Conservation (phyloP, 2,888 invertebrate species). For the Apocheima hispidaria region DNA sequence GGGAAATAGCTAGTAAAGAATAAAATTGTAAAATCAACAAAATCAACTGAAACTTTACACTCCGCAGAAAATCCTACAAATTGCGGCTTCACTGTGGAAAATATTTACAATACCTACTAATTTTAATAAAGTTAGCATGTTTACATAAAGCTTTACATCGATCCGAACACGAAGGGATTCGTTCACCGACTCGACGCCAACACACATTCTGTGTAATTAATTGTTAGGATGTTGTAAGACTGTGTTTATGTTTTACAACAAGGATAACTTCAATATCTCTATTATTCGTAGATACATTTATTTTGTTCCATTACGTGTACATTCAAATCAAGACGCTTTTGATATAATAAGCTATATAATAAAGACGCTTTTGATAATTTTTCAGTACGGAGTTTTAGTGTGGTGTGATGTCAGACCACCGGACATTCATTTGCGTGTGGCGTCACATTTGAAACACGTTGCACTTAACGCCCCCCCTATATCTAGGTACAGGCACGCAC, state of each 20-base stretch:
- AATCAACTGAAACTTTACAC: slow-evolving; percentile 8
- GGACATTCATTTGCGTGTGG: too few relatives aligned
- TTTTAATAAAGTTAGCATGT: slow-evolving; percentile 30
- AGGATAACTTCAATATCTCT: slow-evolving; percentile 2
- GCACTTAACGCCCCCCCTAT: too few relatives aligned
- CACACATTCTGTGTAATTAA: slow-evolving; percentile 26
- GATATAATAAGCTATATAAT: too few relatives aligned
- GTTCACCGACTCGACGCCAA: slow-evolving; percentile 17
- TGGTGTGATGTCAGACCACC: too few relatives aligned
- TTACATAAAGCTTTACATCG: slow-evolving; percentile 28
- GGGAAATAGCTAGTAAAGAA: background rate
- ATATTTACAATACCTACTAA: slow-evolving; percentile 31
- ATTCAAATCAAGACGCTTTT: too few relatives aligned
- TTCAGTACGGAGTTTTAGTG: too few relatives aligned
- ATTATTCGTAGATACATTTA: background rate
- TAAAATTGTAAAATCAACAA: background rate
- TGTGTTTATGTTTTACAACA: slow-evolving; percentile 20
- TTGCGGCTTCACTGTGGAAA: slow-evolving; percentile 5
- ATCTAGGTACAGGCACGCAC: too few relatives aligned
- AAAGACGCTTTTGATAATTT: too few relatives aligned
- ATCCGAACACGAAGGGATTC: slow-evolving; percentile 24
- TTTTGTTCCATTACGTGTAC: too few relatives aligned
- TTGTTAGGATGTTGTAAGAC: slow-evolving; percentile 21
- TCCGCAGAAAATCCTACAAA: slow-evolving; percentile 16
- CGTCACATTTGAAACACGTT: too few relatives aligned